These are phyloP conservation scores for Odocoileus hemionus DNA, from an alignment of 2,113 vertebrate genomes.

Conservation along the genomic window DNA sequence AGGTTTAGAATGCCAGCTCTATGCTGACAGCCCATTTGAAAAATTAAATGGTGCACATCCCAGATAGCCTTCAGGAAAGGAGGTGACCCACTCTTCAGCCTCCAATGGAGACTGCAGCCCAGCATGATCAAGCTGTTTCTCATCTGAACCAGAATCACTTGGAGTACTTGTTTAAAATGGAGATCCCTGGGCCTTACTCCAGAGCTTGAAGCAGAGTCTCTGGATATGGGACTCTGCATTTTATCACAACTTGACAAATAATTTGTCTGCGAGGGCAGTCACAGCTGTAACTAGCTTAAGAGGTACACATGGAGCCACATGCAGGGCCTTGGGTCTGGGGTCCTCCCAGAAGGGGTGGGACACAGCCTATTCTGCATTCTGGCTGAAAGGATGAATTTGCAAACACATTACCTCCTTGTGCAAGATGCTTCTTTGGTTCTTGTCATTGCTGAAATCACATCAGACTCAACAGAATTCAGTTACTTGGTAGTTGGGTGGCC, in stretches of 20 bases:
- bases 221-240: neutral
- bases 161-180: neutral
- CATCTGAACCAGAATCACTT: neutral
- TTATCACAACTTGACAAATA: neutral
- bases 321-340: no score
- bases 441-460: neutral
- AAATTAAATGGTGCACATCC: neutral
- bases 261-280: neutral
- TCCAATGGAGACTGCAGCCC: neutral
- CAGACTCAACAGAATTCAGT: neutral
- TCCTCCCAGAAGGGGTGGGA: neutral
- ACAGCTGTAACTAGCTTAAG: neutral
- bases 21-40: neutral
- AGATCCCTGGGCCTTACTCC: neutral
- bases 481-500: neutral
- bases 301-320: neutral
- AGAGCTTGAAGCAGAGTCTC: neutral
- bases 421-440: slow-evolving; percentile 3
- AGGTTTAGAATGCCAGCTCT: neutral
- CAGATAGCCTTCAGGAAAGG: neutral
- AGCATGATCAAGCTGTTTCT: neutral
- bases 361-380: neutral
- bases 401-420: neutral
- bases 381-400: neutral
- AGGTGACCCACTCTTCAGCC: neutral